These are phyloP conservation scores for Poeciliopsis presidionis DNA, from an alignment of 2,797 vertebrate genomes.

Conservation along the genomic window DNA sequence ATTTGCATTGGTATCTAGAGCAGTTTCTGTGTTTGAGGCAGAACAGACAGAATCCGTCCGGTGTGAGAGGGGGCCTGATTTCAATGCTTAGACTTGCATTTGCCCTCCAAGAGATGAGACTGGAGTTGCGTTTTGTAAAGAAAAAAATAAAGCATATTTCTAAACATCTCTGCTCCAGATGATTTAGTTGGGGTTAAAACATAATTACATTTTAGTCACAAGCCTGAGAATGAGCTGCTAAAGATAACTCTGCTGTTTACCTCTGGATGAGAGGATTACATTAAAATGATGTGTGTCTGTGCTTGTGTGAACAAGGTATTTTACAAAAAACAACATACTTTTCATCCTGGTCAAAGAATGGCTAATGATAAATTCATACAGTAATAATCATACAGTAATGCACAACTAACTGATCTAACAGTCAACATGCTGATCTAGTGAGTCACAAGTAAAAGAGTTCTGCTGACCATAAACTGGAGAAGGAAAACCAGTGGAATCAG, in stretches of 20 bases:
- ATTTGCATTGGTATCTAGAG: background rate
- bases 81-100: background rate
- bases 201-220: background rate
- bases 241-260: background rate
- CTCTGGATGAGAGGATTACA: no score
- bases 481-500: background rate
- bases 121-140: background rate
- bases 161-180: background rate
- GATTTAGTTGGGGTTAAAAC: background rate
- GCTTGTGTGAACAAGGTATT: background rate
- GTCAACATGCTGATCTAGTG: constrained; percentile 1
- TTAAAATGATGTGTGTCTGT: background rate
- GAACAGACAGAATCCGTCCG: background rate
- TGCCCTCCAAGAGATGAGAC: background rate
- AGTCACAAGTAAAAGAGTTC: constrained; percentile 25
- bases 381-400: background rate
- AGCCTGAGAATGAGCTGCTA: background rate
- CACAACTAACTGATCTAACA: constrained; percentile 19
- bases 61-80: background rate
- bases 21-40: background rate
- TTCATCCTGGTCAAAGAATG: background rate
- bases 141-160: background rate
- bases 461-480: constrained; percentile 2
- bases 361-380: background rate
- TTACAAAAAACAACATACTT: background rate